Evolutionary conservation across 2,797 vertebrate genomes (phyloP).

Genomic region (Platalea minor): DNA sequence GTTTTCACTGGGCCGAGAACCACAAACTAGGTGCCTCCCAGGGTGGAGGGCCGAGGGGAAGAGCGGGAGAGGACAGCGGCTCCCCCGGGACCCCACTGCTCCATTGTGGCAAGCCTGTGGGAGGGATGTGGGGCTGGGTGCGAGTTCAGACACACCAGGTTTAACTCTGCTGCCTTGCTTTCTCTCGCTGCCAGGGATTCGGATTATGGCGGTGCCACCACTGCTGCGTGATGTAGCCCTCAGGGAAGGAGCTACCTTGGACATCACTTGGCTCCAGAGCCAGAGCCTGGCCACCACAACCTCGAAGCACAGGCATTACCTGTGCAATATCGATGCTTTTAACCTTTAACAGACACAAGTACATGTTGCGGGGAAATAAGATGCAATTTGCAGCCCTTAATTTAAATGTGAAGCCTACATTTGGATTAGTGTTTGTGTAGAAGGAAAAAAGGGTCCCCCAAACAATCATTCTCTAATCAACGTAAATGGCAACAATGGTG

Average conservation of each 20-base stretch:
- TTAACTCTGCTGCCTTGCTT: not conserved
- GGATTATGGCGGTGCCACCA: fast-evolving
- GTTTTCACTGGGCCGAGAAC: not conserved
- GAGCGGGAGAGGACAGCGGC: not conserved
- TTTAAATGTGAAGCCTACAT: not conserved
- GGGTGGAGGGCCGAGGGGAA: not conserved
- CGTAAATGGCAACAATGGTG: not conserved
- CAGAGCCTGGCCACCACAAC: not conserved
- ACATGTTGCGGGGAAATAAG: not conserved
- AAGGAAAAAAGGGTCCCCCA: not conserved
- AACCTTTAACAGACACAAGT: not conserved
- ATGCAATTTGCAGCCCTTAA: not conserved
- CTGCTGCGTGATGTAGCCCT: fast-evolving
- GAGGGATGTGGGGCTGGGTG: not conserved
- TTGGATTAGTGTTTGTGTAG: not conserved
- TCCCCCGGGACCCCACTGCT: not conserved
- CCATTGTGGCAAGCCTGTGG: not conserved
- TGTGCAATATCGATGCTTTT: not conserved
- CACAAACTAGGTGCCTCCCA: conserved; percentile 22
- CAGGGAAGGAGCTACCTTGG: not conserved
- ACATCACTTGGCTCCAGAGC: not conserved
- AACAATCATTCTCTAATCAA: not conserved
- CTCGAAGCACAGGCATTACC: not conserved
- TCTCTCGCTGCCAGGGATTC: not conserved
- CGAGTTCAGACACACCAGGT: not conserved